Conservation (phyloP, 1,140 invertebrate species). For the Octopus sinensis region DNA sequence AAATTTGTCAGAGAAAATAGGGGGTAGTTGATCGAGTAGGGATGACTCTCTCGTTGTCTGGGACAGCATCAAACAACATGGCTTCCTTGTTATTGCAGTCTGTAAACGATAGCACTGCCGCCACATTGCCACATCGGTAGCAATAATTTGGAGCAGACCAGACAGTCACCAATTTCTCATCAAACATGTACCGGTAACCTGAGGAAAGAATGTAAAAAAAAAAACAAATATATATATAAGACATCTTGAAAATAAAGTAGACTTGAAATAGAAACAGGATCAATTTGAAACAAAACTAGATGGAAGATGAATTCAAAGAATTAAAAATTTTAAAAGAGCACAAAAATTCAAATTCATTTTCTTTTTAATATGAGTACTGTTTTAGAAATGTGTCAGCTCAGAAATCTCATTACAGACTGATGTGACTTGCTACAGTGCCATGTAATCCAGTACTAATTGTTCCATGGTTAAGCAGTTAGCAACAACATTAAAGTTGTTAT, state of each 20-base stretch:
- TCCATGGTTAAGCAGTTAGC: too few species aligned
- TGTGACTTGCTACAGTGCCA: too few species aligned
- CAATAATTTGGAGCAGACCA: conserved; percentile 99
- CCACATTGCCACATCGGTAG: conserved; percentile 98
- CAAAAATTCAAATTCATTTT: too few species aligned
- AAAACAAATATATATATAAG: background rate
- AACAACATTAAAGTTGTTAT: too few species aligned
- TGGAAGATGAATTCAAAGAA: too few species aligned
- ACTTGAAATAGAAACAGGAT: too few species aligned
- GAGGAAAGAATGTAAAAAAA: conserved; percentile 1
- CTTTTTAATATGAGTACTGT: too few species aligned
- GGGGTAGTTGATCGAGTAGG: conserved; percentile 87
- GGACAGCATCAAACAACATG: conserved; percentile 91
- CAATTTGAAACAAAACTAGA: too few species aligned
- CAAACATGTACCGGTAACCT: conserved; percentile 99
- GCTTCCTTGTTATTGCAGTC: conserved; percentile 74
- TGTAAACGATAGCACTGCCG: conserved; percentile 95
- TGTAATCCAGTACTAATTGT: too few species aligned
- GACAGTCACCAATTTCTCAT: conserved; percentile 96
- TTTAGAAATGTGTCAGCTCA: too few species aligned
- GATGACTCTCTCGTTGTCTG: conserved; percentile 86
- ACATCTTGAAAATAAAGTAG: background rate
- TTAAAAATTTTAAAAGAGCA: too few species aligned
- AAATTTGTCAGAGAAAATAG: conserved; percentile 75
- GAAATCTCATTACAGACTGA: too few species aligned